Percentiles rank a stretch among this genome's conserved stretches.
Evolutionary conservation across 2,888 invertebrate species (phyloP).

Genomic region (Pristionchus mayeri): DNA sequence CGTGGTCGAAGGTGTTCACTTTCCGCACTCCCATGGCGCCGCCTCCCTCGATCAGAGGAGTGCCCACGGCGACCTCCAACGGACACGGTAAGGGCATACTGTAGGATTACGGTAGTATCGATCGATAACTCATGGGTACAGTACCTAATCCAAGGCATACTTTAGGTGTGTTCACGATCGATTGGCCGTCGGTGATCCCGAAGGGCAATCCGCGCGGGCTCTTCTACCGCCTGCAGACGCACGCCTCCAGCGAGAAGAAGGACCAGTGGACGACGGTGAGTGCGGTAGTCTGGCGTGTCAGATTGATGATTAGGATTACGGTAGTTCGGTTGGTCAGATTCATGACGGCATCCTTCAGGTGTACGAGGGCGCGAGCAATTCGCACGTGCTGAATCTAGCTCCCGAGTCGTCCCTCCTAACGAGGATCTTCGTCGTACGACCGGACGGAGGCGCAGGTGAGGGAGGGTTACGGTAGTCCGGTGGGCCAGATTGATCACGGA

Average conservation of each 20-base stretch:
- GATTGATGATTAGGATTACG: too few species aligned
- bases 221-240: conserved; percentile 60
- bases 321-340: background rate
- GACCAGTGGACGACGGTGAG: conserved; percentile 63
- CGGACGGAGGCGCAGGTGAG: conserved; percentile 34
- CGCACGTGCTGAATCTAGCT: background rate
- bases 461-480: conserved; percentile 10
- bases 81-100: conserved; percentile 35
- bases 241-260: conserved; percentile 47
- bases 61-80: conserved; percentile 81
- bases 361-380: conserved; percentile 10
- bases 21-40: conserved; percentile 87
- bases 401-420: background rate
- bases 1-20: conserved; percentile 84
- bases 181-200: conserved; percentile 57
- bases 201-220: conserved; percentile 34
- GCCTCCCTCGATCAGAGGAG: conserved; percentile 85
- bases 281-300: background rate
- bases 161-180: conserved; percentile 51
- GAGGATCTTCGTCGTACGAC: conserved; percentile 20
- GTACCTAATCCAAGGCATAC: background rate
- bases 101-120: background rate
- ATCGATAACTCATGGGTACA: background rate
- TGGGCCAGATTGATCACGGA: too few species aligned
- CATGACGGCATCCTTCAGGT: background rate